Conservation (phyloP, 1,140 invertebrate genomes). For the Leptonema lineaticorne region DNA sequence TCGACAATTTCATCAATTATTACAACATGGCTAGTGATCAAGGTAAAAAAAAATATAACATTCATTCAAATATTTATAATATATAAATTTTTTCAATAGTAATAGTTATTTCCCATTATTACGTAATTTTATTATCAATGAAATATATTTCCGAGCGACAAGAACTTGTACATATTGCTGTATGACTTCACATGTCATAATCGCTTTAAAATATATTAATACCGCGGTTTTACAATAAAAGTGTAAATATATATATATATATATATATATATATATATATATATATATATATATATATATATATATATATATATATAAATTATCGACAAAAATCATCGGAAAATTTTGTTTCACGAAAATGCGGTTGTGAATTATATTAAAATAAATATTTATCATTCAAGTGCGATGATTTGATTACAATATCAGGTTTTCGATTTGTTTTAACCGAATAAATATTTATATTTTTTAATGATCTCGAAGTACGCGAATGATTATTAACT, state of each 20-base stretch:
- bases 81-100: background rate
- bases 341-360: background rate
- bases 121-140: background rate
- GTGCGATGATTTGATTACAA: background rate
- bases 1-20: constrained; percentile 49
- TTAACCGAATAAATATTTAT: background rate
- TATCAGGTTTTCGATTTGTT: background rate
- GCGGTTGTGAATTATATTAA: background rate
- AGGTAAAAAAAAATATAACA: constrained; percentile 23
- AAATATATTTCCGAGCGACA: constrained; percentile 18
- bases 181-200: too few relatives aligned
- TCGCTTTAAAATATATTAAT: too few relatives aligned
- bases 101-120: background rate
- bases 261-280: too few relatives aligned
- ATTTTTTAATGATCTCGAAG: too few relatives aligned
- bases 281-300: too few relatives aligned
- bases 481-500: background rate
- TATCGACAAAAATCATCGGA: background rate
- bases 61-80: background rate
- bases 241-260: too few relatives aligned
- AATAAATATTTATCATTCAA: background rate
- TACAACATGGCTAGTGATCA: constrained; percentile 41
- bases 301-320: too few relatives aligned
- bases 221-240: too few relatives aligned
- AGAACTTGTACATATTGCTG: constrained; percentile 25